Percentiles rank a stretch among this genome's conserved stretches.
Evolutionary conservation across 2,797 vertebrate species (phyloP).

Genomic region (Danio aesculapii): DNA sequence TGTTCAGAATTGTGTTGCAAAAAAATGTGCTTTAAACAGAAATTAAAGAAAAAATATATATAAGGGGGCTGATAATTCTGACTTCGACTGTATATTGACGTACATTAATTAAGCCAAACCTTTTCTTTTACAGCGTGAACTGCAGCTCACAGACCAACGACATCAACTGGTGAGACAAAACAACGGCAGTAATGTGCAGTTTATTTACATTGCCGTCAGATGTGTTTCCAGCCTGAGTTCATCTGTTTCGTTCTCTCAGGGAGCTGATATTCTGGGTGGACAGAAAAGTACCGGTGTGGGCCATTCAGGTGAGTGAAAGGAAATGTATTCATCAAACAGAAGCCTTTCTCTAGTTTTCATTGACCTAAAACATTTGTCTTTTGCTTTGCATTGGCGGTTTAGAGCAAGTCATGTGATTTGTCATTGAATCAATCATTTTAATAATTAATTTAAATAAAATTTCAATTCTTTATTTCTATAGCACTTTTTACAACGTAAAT

Average conservation of each 20-base stretch:
- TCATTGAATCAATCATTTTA: no score
- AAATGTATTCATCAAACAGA: neutral
- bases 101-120: conserved; percentile 39
- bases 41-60: no score
- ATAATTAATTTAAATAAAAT: no score
- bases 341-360: no score
- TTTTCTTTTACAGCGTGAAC: conserved; percentile 78
- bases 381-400: neutral
- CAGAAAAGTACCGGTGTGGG: conserved; percentile 89
- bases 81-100: neutral
- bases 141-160: conserved; percentile 83
- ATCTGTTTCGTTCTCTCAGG: conserved; percentile 74
- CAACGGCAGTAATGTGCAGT: neutral
- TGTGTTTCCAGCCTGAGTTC: neutral
- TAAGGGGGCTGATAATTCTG: no score
- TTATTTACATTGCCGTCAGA: neutral
- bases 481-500: no score
- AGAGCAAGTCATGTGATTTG: neutral
- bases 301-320: conserved; percentile 87
- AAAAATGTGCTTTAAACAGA: no score
- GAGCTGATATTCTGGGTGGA: conserved; percentile 96
- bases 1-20: no score
- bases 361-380: neutral
- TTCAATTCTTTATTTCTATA: no score
- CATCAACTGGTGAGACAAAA: conserved; percentile 88